Percentiles rank a stretch among this genome's conserved stretches.
These are phyloP conservation scores for Scomber japonicus DNA, from an alignment of 2,113 vertebrate genomes.

Conservation along the genomic window DNA sequence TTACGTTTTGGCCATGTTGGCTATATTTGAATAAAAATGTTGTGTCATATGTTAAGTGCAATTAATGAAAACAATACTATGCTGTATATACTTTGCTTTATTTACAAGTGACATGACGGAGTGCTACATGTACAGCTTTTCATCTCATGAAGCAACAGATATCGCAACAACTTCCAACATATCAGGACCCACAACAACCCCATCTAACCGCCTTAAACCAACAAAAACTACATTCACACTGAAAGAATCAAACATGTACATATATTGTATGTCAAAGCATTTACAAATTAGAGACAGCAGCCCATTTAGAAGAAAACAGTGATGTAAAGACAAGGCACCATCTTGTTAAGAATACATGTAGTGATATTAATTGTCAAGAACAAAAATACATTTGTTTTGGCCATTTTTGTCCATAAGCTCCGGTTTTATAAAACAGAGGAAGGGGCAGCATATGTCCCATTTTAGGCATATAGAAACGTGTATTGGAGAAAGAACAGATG, in stretches of 20 bases:
- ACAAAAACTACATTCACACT: conserved; percentile 42
- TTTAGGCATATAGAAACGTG: conserved; percentile 11
- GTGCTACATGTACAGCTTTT: conserved; percentile 49
- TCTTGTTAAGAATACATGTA: conserved; percentile 49
- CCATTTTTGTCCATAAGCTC: conserved; percentile 47
- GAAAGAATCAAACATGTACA: conserved; percentile 32
- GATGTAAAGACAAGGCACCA: conserved; percentile 73
- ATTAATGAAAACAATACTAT: conserved; percentile 25
- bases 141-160: conserved; percentile 47
- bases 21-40: conserved; percentile 25
- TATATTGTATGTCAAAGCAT: conserved; percentile 28
- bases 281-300: conserved; percentile 40
- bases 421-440: conserved; percentile 23
- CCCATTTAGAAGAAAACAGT: conserved; percentile 27
- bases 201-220: conserved; percentile 30
- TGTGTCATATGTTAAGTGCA: conserved; percentile 1
- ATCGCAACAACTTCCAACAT: conserved; percentile 28
- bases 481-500: not conserved
- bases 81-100: conserved; percentile 59
- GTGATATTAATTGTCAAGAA: conserved; percentile 25
- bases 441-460: conserved; percentile 8
- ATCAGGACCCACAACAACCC: conserved; percentile 11
- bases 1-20: conserved; percentile 11
- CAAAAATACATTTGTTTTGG: conserved; percentile 41
- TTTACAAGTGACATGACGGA: conserved; percentile 66